Base-by-base conservation (phyloP, 2,113 vertebrate genomes). In the Tachysurus fulvidraco region DNA sequence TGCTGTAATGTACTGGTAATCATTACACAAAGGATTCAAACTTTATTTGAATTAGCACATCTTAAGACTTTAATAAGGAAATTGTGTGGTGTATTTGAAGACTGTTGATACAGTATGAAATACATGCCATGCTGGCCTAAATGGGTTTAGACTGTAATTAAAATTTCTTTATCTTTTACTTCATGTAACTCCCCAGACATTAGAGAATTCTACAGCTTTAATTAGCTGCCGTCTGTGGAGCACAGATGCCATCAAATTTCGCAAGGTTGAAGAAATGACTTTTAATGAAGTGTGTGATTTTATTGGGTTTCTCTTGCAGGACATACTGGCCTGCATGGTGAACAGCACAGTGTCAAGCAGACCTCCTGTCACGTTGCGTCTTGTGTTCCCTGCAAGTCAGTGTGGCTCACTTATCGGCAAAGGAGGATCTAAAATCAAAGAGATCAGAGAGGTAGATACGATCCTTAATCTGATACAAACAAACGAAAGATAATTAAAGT, bases 381-480 rank as follows among this genome's bases (percentile, higher is more conserved):
- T 98, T 84, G 97, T 98, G 13, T 97, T 98, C 86, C 97, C 97
- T 0, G 97, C 97, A 87, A 98, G 97, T 90, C 97, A 98, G 86
- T 98, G 97, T 83, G 97, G 97, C 84, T 98, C 97, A 9, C 96
- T 98, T 88, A 98, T 98, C 92, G 97, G 97, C 87, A 98, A 98
- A 96, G 97, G 97, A 92, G 97, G 97, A 65, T 98, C 97, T 81
- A 98, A 98, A 94, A 98, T 98, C 93, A 97, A 97, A 93, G 97
- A 98, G 95, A 98, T 98, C 94, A 94, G 97, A 93, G 97, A 98
- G 96, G 97, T 98, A 96, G 90, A 88, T 83, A 60, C 11, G 25
- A 76, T 54, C 46, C 78, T 86, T 82, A 81, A 81, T 88, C 59
- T 74, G 77, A 41, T 41, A 25, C 11, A 71, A 78, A 64, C 60